A percentile compares a stretch with the other conserved stretches of the same genome.
Conservation (phyloP, 2,113 vertebrate genomes). For the Heteronetta atricapilla region DNA sequence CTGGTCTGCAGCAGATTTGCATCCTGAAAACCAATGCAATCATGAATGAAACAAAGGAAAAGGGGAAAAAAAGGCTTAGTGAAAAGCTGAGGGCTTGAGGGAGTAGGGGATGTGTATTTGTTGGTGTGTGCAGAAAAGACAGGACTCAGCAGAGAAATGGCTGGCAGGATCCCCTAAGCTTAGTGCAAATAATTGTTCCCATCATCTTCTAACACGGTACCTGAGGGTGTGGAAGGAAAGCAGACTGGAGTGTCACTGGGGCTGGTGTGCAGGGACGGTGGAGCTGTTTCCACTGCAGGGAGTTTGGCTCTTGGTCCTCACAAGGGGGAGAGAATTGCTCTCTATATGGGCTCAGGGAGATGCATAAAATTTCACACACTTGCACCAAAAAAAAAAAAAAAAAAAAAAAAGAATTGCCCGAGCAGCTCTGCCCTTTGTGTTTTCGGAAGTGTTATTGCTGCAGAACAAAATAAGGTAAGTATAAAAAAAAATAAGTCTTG, state of each 20-base stretch:
- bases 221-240: not conserved
- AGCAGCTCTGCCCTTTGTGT: accelerated
- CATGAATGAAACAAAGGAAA: not conserved
- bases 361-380: not conserved
- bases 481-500: not conserved
- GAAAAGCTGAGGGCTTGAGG: not conserved
- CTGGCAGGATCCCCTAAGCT: not conserved
- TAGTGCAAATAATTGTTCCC: not conserved
- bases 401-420: too few relatives aligned
- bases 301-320: not conserved
- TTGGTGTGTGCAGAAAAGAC: not conserved
- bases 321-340: not conserved
- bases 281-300: accelerated
- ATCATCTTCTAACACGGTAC: not conserved
- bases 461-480: not conserved
- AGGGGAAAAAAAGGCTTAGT: not conserved
- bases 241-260: not conserved
- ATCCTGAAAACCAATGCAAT: not conserved
- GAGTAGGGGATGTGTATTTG: not conserved
- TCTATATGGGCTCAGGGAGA: not conserved
- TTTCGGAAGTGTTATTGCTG: not conserved
- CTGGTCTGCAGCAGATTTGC: not conserved
- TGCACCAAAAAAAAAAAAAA: not conserved
- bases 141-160: not conserved
- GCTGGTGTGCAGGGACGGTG: not conserved